These are phyloP conservation scores for Dichetophora obliterata DNA, from an alignment of 2,888 invertebrate species.

Conservation along the genomic window DNA sequence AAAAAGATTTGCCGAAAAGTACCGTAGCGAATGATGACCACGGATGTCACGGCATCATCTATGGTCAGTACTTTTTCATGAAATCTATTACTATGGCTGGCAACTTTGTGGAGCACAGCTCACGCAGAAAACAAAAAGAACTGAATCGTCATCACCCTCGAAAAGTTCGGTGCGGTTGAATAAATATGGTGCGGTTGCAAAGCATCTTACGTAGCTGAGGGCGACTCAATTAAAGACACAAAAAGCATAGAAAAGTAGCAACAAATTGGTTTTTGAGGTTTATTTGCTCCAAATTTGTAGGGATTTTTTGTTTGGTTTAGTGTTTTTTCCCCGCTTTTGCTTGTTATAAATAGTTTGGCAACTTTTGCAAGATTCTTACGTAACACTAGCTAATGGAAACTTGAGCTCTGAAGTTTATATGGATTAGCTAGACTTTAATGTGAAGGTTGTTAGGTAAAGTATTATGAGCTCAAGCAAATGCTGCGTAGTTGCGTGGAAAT, in stretches of 20 bases:
- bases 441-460: not conserved
- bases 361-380: not conserved
- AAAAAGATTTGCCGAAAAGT: not conserved
- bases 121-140: not conserved
- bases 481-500: too few species aligned
- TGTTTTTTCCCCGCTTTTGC: not conserved
- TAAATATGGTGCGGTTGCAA: not conserved
- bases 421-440: not conserved
- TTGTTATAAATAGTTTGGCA: not conserved
- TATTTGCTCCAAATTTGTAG: not conserved
- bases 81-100: not conserved
- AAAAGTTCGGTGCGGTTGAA: not conserved
- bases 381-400: not conserved
- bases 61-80: not conserved
- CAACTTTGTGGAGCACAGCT: not conserved
- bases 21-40: not conserved
- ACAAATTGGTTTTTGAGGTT: conserved; percentile 9
- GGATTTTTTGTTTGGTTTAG: not conserved
- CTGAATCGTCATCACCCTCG: not conserved
- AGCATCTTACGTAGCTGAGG: not conserved
- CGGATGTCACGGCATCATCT: not conserved
- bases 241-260: not conserved
- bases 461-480: not conserved
- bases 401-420: conserved; percentile 2
- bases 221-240: not conserved